Evolutionary conservation across 1,140 invertebrate genomes (phyloP), one percentile per base, ranked within the genome.

Genomic region (Sitobion miscanthi): DNA sequence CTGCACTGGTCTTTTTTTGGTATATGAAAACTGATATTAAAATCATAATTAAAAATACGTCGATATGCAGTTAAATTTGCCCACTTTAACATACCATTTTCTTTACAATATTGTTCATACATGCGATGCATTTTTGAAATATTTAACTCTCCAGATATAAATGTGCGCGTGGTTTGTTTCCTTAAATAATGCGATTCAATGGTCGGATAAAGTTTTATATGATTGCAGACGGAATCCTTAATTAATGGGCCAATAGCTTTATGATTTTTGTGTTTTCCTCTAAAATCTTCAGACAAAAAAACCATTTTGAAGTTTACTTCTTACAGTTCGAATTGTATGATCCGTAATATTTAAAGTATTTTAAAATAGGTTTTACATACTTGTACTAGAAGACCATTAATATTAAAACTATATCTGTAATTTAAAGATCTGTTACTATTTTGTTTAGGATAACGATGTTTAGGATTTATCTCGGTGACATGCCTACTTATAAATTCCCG

Each of bases 211-310:
- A 87, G 30, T 47, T 87, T 87, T 87, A 49, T 87, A 87, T 87
- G 42, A 87, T 87, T 49, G 21, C 85, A 23, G 30, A 88, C 42
- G n/a, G 45, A 42, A 87, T 87, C n/a, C 45, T 88, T 88, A 52
- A 49, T 52, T 88, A 49, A 11, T 17, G 45, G 45, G 49, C 21
- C 25, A 52, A 88, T 88, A n/a, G 86, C n/a, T 49, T 49, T 52
- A 49, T 52, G 45, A 88, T 88, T 49, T n/a, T 47, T 88, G 49
- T 88, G 86, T 88, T 88, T 88, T 52, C 86, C 86, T 88, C 47
- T 23, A 30, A 49, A n/a, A 88, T 88, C 45, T 88, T 88, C n/a
- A 49, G 45, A 23, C 45, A 52, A 49, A 88, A 88, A 45, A 35
- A 17, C 86, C 86, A 52, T 47, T 49, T 52, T 88, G 45, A 88